These are phyloP conservation scores for Gymnogyps californianus DNA, from an alignment of 2,113 vertebrate species.

Conservation along the genomic window DNA sequence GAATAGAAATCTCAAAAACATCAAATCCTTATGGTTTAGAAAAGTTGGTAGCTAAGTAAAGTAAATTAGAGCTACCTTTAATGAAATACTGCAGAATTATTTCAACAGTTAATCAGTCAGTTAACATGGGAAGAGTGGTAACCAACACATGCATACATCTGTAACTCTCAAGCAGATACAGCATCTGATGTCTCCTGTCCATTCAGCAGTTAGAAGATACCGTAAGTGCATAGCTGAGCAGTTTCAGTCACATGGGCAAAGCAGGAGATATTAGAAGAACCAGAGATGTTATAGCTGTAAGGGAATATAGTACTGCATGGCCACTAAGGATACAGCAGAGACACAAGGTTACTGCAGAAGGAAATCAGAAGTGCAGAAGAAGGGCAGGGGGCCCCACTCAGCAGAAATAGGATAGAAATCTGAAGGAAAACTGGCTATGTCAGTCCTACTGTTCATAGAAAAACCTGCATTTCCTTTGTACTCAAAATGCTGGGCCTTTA, in stretches of 20 bases:
- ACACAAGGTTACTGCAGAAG: background rate
- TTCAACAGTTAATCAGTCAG: background rate
- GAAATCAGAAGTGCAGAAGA: background rate
- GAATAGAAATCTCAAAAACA: background rate
- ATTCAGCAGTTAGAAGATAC: background rate
- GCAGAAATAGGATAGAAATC: background rate
- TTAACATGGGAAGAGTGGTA: background rate
- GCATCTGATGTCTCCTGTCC: background rate
- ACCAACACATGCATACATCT: background rate
- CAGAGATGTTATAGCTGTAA: background rate
- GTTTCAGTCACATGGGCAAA: fast-evolving
- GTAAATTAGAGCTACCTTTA: background rate
- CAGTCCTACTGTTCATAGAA: background rate
- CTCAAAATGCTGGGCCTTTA: background rate
- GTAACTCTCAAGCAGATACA: background rate
- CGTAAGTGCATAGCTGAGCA: fast-evolving
- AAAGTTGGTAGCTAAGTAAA: background rate
- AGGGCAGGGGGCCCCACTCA: background rate
- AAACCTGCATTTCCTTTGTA: background rate
- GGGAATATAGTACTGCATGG: background rate
- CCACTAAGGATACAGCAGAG: background rate
- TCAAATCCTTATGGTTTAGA: background rate
- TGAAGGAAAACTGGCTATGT: background rate
- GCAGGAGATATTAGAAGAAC: background rate
- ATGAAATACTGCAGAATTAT: background rate